A percentile compares a stretch with the other conserved stretches of the same genome.
Evolutionary conservation across 1,140 invertebrate species (phyloP).

Genomic region (Heliconius nattereri): DNA sequence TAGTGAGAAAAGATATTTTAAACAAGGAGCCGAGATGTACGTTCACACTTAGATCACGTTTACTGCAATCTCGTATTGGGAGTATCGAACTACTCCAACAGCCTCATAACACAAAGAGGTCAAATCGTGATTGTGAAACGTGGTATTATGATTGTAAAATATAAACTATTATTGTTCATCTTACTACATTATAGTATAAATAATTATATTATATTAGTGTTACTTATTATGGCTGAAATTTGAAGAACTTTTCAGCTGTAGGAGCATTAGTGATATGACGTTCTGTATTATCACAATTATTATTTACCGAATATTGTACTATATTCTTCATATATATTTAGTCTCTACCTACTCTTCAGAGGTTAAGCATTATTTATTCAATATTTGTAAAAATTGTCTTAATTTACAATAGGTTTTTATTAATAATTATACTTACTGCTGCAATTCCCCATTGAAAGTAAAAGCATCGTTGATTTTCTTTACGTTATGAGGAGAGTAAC

Average conservation of each 20-base stretch:
- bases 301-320: no score
- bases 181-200: neutral
- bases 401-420: neutral
- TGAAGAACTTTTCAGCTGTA: no score
- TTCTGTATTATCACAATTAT: no score
- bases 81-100: conserved; percentile 22
- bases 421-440: conserved; percentile 78
- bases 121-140: conserved; percentile 4
- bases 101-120: conserved; percentile 32
- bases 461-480: conserved; percentile 88
- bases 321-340: no score
- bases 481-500: conserved; percentile 92
- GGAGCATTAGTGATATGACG: no score
- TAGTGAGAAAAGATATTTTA: neutral
- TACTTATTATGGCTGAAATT: no score
- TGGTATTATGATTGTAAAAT: neutral
- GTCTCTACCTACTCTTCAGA: no score
- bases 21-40: neutral
- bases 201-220: neutral
- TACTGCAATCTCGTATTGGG: neutral
- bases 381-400: neutral
- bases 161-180: neutral
- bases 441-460: conserved; percentile 74
- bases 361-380: neutral
- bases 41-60: neutral